Evolutionary conservation across 2,888 invertebrate genomes (phyloP), one percentile per base, ranked within the genome.

Genomic region (Eupithecia inturbata): DNA sequence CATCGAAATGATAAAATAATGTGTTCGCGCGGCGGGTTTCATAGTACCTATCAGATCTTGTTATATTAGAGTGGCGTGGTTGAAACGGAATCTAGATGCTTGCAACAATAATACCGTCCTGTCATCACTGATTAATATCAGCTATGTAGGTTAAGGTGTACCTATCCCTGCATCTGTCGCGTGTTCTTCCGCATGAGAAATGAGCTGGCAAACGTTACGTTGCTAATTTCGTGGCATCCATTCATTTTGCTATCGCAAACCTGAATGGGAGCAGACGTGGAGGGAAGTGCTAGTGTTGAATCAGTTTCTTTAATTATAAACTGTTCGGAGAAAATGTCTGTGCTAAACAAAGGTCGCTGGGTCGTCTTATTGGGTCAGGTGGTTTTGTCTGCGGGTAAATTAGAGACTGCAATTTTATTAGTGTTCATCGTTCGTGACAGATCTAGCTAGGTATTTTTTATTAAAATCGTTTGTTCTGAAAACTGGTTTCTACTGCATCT

Each of bases 211-310:
- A 87, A 84, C 84, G 88, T 88, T 87, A 89, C 86, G 87, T 88
- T 84, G 89, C 92, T 93, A 92, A 93, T 92, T 93, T 91, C 87
- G 90, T 85, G 89, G 86, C 90, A 88, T 87, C 91, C 92, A 92
- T 93, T 93, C 93, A 93, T 92, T 92, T 91, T 82, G 84, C 85
- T 85, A 89, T 90, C 86, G 86, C 87, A 79, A 85, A 87, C 85
- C 84, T 92, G 92, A 94, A 93, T 93, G 92, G 86, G 90, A 89
- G 84, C 89, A 89, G 90, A 91, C 89, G 72, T 68, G 89, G 82
- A 82, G 78, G 75, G 75, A 75, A 76, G 63, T 79, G 77, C 84
- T 82, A 85, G 71, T 78, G 77, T 79, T 79, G 78, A 79, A 78
- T 76, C 78, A 76, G 80, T 76, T 82, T 81, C 77, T 76, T 72